Conservation (phyloP, 2,797 vertebrate species). For the Spinus pinus region DNA sequence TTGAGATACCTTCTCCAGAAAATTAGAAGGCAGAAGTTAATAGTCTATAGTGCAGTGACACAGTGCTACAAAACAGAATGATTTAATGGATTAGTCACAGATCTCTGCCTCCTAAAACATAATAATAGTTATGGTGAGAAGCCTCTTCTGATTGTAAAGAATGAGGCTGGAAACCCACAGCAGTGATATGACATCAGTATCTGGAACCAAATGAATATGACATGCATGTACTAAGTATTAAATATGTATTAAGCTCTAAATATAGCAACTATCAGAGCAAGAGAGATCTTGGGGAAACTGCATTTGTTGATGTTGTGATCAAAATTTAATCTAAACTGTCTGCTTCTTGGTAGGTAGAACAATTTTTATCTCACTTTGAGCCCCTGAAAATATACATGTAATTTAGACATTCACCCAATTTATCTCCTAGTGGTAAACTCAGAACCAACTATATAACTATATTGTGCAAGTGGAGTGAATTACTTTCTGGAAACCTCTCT, state of each 20-base stretch:
- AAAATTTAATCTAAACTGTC: neutral
- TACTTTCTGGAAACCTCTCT: neutral
- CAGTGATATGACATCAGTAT: neutral
- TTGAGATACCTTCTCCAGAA: neutral
- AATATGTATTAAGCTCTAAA: neutral
- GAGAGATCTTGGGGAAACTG: neutral
- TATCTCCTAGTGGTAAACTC: neutral
- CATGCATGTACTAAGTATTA: neutral
- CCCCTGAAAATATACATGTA: neutral
- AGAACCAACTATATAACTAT: neutral
- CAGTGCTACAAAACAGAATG: neutral
- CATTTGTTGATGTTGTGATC: neutral
- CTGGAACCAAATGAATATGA: neutral
- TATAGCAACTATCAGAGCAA: neutral
- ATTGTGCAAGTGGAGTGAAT: neutral
- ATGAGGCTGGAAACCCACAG: neutral
- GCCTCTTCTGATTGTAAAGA: neutral
- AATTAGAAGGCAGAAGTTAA: neutral
- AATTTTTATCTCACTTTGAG: neutral
- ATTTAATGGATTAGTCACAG: neutral
- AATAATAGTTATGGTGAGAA: neutral
- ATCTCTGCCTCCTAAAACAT: neutral
- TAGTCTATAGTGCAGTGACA: neutral
- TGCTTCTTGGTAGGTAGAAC: neutral
- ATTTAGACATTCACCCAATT: neutral